Evolutionary conservation across 2,797 vertebrate genomes (phyloP), one percentile per base, ranked within the genome.

Genomic region (Remorina albescens): DNA sequence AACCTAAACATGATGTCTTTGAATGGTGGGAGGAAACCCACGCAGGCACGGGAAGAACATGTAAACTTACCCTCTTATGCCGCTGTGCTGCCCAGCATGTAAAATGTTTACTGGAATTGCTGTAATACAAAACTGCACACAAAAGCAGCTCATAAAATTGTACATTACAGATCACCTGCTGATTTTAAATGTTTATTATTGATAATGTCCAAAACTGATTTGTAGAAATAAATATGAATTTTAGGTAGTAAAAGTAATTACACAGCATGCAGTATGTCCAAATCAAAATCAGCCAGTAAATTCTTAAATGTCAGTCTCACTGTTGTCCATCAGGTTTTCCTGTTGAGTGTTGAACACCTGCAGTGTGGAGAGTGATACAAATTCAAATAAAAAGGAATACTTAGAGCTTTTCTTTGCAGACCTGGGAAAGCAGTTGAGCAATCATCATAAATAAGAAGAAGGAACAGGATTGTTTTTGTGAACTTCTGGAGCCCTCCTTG

Each of bases 341-440:
- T 51, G 56, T 71, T 59, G 59, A 26, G 55, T 28, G n/a, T 8
- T 57, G 26, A 65, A 71, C 65, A 57, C 69, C 60, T 60, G 65
- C 56, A 55, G 57, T 3, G n/a, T 8, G 44, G n/a, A 25, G 36
- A 57, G 39, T 59, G 55, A 71, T 53, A 32, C 18, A 53, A 7
- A 47, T 60, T 51, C 25, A 13, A 68, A 63, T 67, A 3, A 26
- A 41, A 23, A 55, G n/a, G n/a, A 39, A 47, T n/a, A 53, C 26
- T 32, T 6, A 0, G 12, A 30, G n/a, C n/a, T n/a, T n/a, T n/a
- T n/a, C n/a, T n/a, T n/a, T n/a, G n/a, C n/a, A n/a, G n/a, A n/a
- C n/a, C n/a, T n/a, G n/a, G n/a, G 46, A 41, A 49, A 39, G 50
- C 7, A 2, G 67, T 39, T 36, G n/a, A 34, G 39, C 30, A 56